phyloP scores from a whole-genome alignment of 2,113 vertebrate genomes.

The Micronisus gabar region DNA sequence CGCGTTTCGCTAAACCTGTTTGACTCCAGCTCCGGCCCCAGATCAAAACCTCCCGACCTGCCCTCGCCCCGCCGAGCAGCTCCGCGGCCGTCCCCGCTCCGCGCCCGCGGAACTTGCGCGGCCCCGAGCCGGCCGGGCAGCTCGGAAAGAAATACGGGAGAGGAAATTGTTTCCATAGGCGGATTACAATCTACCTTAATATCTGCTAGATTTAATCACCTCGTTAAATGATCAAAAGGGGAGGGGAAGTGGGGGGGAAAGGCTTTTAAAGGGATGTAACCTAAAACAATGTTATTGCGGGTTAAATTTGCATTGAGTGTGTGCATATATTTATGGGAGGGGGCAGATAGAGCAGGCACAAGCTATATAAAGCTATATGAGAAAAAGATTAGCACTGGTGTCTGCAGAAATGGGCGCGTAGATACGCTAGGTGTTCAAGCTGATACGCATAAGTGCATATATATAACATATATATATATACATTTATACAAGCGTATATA shows the following conservation, averaged over 20 bases:
- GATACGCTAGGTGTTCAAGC: fast-evolving
- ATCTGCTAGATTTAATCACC: slow-evolving; percentile 64
- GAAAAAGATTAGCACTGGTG: too few species aligned
- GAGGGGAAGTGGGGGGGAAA: background rate
- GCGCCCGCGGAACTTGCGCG: background rate
- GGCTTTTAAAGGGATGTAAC: slow-evolving; percentile 52
- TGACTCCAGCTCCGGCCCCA: background rate
- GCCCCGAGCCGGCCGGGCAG: background rate
- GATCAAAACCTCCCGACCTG: background rate
- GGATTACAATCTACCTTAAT: slow-evolving; percentile 37
- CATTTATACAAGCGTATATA: background rate
- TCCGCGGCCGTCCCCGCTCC: background rate
- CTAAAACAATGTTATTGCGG: slow-evolving; percentile 61
- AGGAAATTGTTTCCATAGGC: slow-evolving; percentile 60
- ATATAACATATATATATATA: background rate
- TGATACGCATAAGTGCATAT: background rate
- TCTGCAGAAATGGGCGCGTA: fast-evolving
- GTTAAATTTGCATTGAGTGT: background rate
- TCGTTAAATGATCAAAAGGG: slow-evolving; percentile 55
- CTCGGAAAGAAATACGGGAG: background rate
- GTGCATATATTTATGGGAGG: background rate
- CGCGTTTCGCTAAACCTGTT: background rate
- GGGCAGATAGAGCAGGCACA: background rate
- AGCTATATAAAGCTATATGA: background rate
- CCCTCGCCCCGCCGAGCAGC: background rate